A percentile compares a stretch with the other conserved stretches of the same genome.
Conservation (phyloP, 2,888 invertebrate genomes). For the Drosophila anomalata region DNA sequence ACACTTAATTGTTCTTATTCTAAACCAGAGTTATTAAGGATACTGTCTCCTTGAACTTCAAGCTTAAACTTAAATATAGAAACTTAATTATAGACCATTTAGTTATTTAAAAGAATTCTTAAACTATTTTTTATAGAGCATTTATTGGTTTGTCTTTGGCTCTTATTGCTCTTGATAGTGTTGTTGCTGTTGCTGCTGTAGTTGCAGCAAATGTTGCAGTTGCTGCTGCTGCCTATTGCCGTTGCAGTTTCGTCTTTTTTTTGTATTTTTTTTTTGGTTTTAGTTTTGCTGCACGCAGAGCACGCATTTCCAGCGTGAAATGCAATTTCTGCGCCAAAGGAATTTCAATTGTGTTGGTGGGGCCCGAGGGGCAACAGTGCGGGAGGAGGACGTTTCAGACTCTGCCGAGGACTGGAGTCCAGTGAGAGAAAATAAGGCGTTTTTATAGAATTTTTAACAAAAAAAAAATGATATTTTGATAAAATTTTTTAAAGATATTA, state of each 20-base stretch:
- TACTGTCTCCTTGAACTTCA: no score
- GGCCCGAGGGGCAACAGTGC: slow-evolving; percentile 45
- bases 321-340: slow-evolving; percentile 81
- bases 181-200: slow-evolving; percentile 17
- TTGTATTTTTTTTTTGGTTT: slow-evolving; percentile 1
- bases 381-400: slow-evolving; percentile 28
- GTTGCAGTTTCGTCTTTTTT: slow-evolving; percentile 52
- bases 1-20: no score
- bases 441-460: neutral
- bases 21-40: no score
- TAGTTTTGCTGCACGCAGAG: slow-evolving; percentile 78
- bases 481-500: no score
- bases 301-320: slow-evolving; percentile 83
- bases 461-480: no score
- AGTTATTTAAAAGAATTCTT: neutral
- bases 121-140: neutral
- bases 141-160: neutral
- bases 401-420: neutral
- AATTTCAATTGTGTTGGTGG: slow-evolving; percentile 79
- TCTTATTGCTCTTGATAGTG: slow-evolving; percentile 5
- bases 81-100: no score
- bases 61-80: no score
- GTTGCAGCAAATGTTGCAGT: slow-evolving; percentile 28
- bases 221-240: slow-evolving; percentile 29
- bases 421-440: neutral